Base-by-base conservation (phyloP, 2,113 vertebrate species). In the Scartelaos histophorus region DNA sequence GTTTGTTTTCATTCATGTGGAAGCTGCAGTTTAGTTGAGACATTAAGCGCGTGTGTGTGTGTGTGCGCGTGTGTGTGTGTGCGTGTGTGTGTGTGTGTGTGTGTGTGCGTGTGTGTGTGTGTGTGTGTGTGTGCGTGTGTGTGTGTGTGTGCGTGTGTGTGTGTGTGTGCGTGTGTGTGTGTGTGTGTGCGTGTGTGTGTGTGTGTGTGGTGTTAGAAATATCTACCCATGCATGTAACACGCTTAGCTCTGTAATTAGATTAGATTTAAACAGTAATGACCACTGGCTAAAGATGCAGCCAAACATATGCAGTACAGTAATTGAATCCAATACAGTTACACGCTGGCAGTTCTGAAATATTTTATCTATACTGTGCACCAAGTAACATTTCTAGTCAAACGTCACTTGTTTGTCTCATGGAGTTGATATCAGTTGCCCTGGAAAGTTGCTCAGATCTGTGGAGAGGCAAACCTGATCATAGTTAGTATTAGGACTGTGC, bases 1-100 rank as follows among this genome's bases (percentile, higher is more conserved):
- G 12, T 66, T 43, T 70, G 73, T 24, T 69, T 82, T 66, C 34
- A 71, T 81, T 35, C 53, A 65, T 43, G 60, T n/a, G 19, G 7
- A 22, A 67, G 15, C 2, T 45, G n/a, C 16, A 46, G 4, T 22
- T 70, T 24, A 70, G 35, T 21, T 29, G 21, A 73, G 22, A 54
- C 45, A 34, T 15, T 16, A 13, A 64, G 13, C 21, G 65, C 4
- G 29, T 67, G 1, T 29, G 34, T 47, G 2, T 17, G 21, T 29
- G 29, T 67, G 1, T 29, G 34, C 4, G 29, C 65, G 1, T 29
- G 34, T 47, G 2, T 17, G 21, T 29, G 29, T 67, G 1, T 29
- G 34, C 38, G 2, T 17, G 21, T 29, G 29, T 67, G 1, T 29
- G 34, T 47, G 2, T 17, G 21, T 29, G 29, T 67, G 1, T 29